Conservation (phyloP, 2,888 invertebrate genomes). For the Yponomeuta plumbellus region DNA sequence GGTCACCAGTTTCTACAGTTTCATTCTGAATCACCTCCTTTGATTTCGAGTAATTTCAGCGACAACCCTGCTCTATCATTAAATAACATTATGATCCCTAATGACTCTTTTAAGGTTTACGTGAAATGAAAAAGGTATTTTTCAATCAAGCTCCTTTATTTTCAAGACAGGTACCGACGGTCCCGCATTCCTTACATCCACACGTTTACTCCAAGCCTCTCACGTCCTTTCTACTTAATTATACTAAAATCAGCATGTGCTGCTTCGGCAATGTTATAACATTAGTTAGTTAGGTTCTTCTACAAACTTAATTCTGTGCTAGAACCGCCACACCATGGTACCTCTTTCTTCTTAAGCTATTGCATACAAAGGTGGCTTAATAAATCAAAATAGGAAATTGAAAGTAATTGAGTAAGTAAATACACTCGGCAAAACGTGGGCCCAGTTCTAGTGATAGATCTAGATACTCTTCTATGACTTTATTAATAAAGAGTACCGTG, state of each 20-base stretch:
- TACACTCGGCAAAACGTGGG: not conserved
- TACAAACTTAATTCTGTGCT: not conserved
- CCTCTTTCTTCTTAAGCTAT: too few relatives aligned
- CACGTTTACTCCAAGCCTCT: not conserved
- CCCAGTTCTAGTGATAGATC: too few relatives aligned
- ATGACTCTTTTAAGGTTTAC: not conserved
- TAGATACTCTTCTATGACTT: too few relatives aligned
- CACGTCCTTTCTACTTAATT: not conserved
- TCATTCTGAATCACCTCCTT: not conserved
- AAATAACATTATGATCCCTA: not conserved
- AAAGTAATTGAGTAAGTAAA: not conserved
- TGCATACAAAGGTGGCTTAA: too few relatives aligned
- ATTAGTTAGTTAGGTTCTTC: not conserved
- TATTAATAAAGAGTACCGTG: too few relatives aligned
- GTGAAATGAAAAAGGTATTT: not conserved
- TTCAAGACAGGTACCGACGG: conserved; percentile 4
- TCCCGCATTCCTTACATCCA: not conserved
- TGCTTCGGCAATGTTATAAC: not conserved
- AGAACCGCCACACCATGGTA: too few relatives aligned
- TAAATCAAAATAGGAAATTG: too few relatives aligned
- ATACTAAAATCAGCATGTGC: not conserved
- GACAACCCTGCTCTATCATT: too few relatives aligned
- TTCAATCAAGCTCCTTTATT: conserved; percentile 8
- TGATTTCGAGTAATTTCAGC: not conserved
- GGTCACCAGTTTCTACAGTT: conserved; percentile 18